Percentiles rank a stretch among this genome's conserved stretches.
Evolutionary conservation across 2,113 vertebrate species (phyloP).

Genomic region (Tretioscincus oriximinensis): DNA sequence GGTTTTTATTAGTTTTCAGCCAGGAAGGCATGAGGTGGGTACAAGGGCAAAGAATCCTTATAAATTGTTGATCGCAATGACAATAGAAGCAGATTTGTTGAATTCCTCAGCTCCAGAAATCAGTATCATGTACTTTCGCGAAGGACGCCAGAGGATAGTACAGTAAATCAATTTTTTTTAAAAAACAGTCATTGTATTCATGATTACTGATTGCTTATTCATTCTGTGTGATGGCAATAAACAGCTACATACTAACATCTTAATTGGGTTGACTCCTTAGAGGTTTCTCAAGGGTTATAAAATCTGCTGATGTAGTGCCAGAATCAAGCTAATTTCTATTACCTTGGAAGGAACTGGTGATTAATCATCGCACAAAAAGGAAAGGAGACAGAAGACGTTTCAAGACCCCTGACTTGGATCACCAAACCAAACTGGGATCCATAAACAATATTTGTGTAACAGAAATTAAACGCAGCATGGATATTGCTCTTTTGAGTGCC

Average conservation of each 20-base stretch:
- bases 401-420: accelerated
- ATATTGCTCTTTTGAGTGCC: too few relatives aligned
- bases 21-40: background rate
- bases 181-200: constrained; percentile 15
- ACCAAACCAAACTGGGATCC: background rate
- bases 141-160: constrained; percentile 46
- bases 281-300: constrained; percentile 20
- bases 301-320: background rate
- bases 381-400: background rate
- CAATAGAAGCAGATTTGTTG: constrained; percentile 50
- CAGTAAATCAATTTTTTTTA: constrained; percentile 35
- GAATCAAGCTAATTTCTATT: background rate
- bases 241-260: constrained; percentile 9
- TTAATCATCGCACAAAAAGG: background rate
- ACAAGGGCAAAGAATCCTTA: background rate
- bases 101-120: constrained; percentile 42
- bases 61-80: constrained; percentile 32
- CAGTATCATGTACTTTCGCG: constrained; percentile 44
- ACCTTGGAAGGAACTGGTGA: background rate
- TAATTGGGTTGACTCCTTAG: constrained; percentile 15
- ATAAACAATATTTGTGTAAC: accelerated
- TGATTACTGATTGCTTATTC: constrained; percentile 60
- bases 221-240: constrained; percentile 35
- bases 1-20: constrained; percentile 35
- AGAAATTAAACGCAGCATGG: too few relatives aligned